Conservation (phyloP, 1,140 invertebrate genomes). For the Ridgeia piscesae region DNA sequence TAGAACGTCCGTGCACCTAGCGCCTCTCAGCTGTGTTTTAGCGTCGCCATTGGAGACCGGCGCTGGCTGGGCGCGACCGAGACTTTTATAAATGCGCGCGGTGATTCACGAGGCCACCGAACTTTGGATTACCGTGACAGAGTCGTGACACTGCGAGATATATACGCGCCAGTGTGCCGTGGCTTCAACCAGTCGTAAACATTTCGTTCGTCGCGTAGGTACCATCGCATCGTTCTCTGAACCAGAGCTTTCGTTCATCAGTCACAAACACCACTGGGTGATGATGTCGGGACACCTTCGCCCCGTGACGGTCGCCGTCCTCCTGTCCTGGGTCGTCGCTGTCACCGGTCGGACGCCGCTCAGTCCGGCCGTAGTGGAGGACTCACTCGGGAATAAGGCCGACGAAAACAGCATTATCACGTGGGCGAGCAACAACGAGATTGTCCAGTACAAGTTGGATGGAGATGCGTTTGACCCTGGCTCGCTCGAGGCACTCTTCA, state of each 20-base stretch:
- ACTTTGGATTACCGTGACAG: not conserved
- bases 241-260: not conserved
- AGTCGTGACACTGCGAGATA: not conserved
- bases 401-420: not conserved
- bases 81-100: not conserved
- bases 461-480: not conserved
- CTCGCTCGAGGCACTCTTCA: conserved; percentile 10
- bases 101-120: not conserved
- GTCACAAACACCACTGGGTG: not conserved
- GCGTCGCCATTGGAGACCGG: not conserved
- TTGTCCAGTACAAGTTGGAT: not conserved
- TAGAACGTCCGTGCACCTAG: not conserved
- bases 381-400: not conserved
- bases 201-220: not conserved
- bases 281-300: not conserved
- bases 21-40: not conserved
- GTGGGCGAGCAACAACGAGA: not conserved
- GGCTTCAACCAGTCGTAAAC: not conserved
- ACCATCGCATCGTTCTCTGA: not conserved
- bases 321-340: not conserved
- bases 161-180: not conserved
- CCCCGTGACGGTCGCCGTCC: not conserved
- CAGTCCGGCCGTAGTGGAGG: not conserved
- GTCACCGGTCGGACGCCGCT: not conserved
- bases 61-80: not conserved